Base-by-base conservation (phyloP, 1,140 invertebrate genomes). In the Copidosoma floridanum region DNA sequence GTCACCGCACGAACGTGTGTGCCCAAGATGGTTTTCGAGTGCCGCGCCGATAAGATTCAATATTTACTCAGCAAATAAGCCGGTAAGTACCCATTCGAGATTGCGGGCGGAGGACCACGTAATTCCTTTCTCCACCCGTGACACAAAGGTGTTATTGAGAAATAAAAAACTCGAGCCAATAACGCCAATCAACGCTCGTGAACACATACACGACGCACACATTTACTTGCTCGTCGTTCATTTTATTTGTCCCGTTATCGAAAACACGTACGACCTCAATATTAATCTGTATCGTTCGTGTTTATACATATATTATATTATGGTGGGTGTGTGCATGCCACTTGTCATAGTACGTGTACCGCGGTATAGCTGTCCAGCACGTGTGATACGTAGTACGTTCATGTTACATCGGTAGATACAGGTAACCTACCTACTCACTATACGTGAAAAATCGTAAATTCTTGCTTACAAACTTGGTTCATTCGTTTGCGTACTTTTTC, bases 41-140 rank as follows among this genome's bases (percentile, higher is more conserved):
- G n/a, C n/a, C n/a, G n/a, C n/a, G n/a, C n/a, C n/a, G 57, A 60
- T 60, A 60, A 60, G 41, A 54, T 54, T 60, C 37, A 53, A 54
- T 53, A 46, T 54, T 60, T 48, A 27, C 58, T 38, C 20, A 27
- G 51, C 48, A 60, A 60, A 60, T 48, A 59, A 14, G 37, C 40
- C 7, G 16, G 44, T n/a, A n/a, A 57, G 20, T 11, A 10, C 2
- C 27, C 38, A 41, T n/a, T 23, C 12, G 23, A 2, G n/a, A 27
- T n/a, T 4, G 24, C 5, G 7, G 10, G 20, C n/a, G n/a, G 10
- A 35, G 18, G 12, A 35, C 44, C 23, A 40, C 47, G 20, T 40
- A 43, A 58, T 7, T 43, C 10, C 16, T 10, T 37, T 8, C 32
- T 38, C n/a, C 24, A 29, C 7, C 40, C 29, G 11, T 44, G 21